Conservation (phyloP, 2,888 invertebrate species). For the Sicus ferrugineus region DNA sequence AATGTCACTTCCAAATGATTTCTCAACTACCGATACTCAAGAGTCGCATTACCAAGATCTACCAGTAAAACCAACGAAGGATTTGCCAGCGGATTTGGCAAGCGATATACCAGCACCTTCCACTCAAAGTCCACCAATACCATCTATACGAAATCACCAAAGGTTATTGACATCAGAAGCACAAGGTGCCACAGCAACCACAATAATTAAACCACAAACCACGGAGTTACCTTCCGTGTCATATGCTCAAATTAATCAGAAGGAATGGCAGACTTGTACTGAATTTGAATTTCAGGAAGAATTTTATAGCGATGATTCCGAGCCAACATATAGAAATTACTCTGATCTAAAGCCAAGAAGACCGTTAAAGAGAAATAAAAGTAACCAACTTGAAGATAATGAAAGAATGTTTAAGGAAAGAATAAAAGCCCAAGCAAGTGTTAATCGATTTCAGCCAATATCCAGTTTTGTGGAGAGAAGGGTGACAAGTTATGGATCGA, state of each 20-base stretch:
- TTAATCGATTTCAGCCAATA: background rate
- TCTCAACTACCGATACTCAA: no score
- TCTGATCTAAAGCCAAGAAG: conserved; percentile 31
- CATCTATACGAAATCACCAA: background rate
- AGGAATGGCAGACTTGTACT: background rate
- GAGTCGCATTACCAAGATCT: no score
- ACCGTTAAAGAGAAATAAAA: conserved; percentile 38
- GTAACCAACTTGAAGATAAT: background rate
- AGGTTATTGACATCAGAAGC: no score
- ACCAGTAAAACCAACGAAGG: no score
- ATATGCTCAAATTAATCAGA: background rate
- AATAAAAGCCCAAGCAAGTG: conserved; percentile 4
- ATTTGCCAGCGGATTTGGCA: no score
- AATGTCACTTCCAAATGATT: no score
- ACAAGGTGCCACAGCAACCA: background rate
- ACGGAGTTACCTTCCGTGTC: no score
- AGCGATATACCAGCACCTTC: no score
- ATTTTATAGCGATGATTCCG: background rate
- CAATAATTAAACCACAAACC: background rate
- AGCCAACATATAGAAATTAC: conserved; percentile 32
- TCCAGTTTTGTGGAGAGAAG: conserved; percentile 32
- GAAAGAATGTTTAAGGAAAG: background rate
- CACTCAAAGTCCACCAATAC: background rate
- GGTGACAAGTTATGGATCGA: conserved; percentile 29
- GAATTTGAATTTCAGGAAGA: background rate